Evolutionary conservation across 2,888 invertebrate species (phyloP).

Genomic region (Maniola hyperantus): DNA sequence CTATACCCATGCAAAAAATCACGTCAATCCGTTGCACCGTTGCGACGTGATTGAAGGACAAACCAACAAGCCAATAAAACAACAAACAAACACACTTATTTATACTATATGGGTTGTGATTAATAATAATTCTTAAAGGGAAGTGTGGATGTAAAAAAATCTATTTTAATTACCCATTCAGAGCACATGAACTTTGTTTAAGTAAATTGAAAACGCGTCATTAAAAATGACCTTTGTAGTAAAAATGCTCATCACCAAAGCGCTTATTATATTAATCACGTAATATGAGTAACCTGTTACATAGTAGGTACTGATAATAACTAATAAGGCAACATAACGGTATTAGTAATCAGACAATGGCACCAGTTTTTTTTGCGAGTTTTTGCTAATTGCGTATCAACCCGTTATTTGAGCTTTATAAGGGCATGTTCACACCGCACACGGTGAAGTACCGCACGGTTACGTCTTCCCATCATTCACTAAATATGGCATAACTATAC

Average conservation of each 20-base stretch:
- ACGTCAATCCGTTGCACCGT: too few relatives aligned
- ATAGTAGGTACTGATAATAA: background rate
- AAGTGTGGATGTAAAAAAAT: background rate
- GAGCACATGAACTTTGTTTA: slow-evolving; percentile 34
- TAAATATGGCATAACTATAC: background rate
- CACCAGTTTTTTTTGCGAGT: slow-evolving; percentile 35
- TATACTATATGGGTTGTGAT: too few relatives aligned
- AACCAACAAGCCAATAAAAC: too few relatives aligned
- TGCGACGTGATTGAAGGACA: too few relatives aligned
- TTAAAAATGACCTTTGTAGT: slow-evolving; percentile 44
- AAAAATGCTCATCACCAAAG: slow-evolving; percentile 31
- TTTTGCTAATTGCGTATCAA: slow-evolving; percentile 39
- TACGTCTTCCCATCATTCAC: background rate
- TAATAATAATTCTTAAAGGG: too few relatives aligned
- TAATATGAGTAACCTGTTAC: slow-evolving; percentile 47
- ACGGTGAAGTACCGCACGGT: background rate
- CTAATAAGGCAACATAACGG: slow-evolving; percentile 36
- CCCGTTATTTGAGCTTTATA: slow-evolving; percentile 39
- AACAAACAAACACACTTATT: too few relatives aligned
- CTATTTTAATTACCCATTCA: slow-evolving; percentile 17
- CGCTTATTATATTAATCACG: slow-evolving; percentile 44
- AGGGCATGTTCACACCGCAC: slow-evolving; percentile 19
- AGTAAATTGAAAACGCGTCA: slow-evolving; percentile 36
- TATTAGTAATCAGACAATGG: slow-evolving; percentile 38
- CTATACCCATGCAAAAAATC: too few relatives aligned